Evolutionary conservation across 1,140 invertebrate genomes (phyloP).

Genomic region (Venturia canescens): DNA sequence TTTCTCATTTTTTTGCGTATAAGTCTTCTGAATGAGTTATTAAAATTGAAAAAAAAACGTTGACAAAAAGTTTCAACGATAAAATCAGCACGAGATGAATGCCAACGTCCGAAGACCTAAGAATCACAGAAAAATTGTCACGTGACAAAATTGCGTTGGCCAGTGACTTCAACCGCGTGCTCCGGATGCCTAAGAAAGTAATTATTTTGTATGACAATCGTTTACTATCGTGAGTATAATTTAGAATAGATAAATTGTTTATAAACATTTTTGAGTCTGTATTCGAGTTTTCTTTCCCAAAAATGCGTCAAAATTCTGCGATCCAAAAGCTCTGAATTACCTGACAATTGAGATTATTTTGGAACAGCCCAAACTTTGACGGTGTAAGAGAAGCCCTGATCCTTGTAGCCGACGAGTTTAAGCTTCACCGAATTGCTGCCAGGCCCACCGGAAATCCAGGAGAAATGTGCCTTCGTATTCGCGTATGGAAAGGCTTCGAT

Average conservation of each 20-base stretch:
- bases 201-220: not conserved
- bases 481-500: slow-evolving; percentile 52
- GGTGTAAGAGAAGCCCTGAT: slow-evolving; percentile 53
- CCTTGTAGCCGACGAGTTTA: slow-evolving; percentile 39
- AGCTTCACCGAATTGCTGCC: slow-evolving; percentile 51
- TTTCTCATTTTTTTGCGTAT: too few relatives aligned
- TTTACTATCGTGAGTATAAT: not conserved
- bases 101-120: too few relatives aligned
- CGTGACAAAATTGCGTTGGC: too few relatives aligned
- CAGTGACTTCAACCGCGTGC: too few relatives aligned
- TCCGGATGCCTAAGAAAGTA: slow-evolving; percentile 13
- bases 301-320: too few relatives aligned
- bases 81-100: too few relatives aligned
- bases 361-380: slow-evolving; percentile 59
- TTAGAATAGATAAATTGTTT: not conserved
- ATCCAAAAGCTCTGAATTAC: too few relatives aligned
- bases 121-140: too few relatives aligned
- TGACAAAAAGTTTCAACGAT: too few relatives aligned
- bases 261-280: not conserved
- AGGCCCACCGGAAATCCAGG: slow-evolving; percentile 49
- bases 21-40: too few relatives aligned
- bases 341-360: not conserved
- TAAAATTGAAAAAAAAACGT: too few relatives aligned
- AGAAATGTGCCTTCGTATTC: slow-evolving; percentile 31
- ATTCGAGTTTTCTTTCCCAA: not conserved